Evolutionary conservation across 2,888 invertebrate species (phyloP).

Genomic region (Tinea pellionella): DNA sequence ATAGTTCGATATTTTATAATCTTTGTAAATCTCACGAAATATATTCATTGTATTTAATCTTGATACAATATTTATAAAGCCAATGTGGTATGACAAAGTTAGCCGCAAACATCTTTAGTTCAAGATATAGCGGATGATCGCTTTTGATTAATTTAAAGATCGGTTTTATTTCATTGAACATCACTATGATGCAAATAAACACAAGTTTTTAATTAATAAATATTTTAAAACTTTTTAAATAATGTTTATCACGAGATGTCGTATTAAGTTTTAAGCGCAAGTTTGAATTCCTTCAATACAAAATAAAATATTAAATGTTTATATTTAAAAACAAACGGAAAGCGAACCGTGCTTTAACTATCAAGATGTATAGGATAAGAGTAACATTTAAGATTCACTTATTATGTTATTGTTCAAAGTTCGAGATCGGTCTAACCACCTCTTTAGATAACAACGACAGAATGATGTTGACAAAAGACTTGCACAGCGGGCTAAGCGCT

Average conservation of each 20-base stretch:
- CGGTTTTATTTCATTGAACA: not conserved
- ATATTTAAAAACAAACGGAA: not conserved
- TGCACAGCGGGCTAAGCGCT: conserved; percentile 36
- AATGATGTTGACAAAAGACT: conserved; percentile 63
- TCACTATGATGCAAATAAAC: not conserved
- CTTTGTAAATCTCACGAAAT: not conserved
- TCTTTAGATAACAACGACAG: conserved; percentile 49
- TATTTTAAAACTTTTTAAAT: no score
- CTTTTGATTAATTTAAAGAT: not conserved
- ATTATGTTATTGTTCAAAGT: conserved; percentile 55
- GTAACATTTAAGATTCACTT: conserved; percentile 61
- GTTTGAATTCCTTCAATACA: no score
- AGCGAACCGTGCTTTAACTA: conserved; percentile 26
- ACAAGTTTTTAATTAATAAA: no score
- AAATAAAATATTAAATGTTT: not conserved
- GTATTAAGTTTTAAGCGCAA: no score
- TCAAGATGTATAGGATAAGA: conserved; percentile 48
- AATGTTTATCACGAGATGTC: no score
- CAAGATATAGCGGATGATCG: not conserved
- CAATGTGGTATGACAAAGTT: not conserved
- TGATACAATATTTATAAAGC: not conserved
- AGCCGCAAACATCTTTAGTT: not conserved
- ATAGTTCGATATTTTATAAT: not conserved
- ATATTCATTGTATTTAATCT: not conserved
- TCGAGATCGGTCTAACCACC: conserved; percentile 30